Percentiles rank a stretch among this genome's conserved stretches.
These are phyloP conservation scores for Nixonia krombeini DNA, from an alignment of 1,140 invertebrate genomes.

Conservation along the genomic window DNA sequence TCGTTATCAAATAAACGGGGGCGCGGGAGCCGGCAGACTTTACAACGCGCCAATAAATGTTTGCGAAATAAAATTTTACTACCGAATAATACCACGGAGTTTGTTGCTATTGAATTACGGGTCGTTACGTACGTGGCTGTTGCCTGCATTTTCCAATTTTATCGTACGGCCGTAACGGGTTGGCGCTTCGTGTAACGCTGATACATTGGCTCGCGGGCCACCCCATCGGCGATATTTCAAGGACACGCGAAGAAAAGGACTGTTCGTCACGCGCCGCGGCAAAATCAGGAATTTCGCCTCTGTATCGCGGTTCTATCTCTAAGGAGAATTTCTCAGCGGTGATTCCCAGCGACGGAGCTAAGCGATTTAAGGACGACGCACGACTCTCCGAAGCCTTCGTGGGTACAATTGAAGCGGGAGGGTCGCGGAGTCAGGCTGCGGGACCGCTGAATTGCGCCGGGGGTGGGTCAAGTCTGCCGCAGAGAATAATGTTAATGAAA, in stretches of 20 bases:
- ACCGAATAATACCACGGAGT: constrained; percentile 68
- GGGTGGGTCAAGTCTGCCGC: constrained; percentile 57
- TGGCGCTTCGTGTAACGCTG: constrained; percentile 23
- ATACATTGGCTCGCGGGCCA: constrained; percentile 19
- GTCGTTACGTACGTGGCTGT: constrained; percentile 47
- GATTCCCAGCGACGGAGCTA: too few relatives aligned
- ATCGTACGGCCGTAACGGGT: constrained; percentile 38
- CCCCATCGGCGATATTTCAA: constrained; percentile 7
- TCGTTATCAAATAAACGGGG: constrained; percentile 70
- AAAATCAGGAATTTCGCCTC: too few relatives aligned
- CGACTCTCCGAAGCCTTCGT: background rate
- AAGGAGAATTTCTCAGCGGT: too few relatives aligned
- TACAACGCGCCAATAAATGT: constrained; percentile 63
- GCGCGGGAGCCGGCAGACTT: constrained; percentile 29
- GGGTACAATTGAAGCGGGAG: constrained; percentile 1
- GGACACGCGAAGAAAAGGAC: background rate
- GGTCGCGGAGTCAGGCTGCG: constrained; percentile 17
- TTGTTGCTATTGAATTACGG: constrained; percentile 70
- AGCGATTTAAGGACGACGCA: background rate
- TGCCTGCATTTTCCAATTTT: constrained; percentile 44
- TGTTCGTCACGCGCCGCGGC: too few relatives aligned
- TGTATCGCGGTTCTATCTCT: too few relatives aligned
- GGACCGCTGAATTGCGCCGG: constrained; percentile 31
- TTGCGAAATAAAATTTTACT: constrained; percentile 71
- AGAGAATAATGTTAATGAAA: constrained; percentile 73